These are phyloP conservation scores for Ailurus styani DNA, from an alignment of 2,113 vertebrate species.

Conservation along the genomic window DNA sequence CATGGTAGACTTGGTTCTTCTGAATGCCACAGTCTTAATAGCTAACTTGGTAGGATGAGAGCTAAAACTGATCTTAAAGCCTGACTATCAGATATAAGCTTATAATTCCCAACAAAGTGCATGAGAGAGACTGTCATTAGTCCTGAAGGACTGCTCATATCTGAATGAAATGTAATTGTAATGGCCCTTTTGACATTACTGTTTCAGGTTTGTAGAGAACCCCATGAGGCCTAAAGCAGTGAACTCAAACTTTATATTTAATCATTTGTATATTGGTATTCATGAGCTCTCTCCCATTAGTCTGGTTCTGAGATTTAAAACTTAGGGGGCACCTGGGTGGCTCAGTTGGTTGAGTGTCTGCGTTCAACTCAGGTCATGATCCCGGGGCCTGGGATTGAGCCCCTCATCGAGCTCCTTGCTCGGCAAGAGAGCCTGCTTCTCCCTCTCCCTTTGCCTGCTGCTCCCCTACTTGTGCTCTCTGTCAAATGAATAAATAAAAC, in stretches of 20 bases:
- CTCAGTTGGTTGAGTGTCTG: no score
- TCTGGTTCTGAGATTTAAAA: neutral
- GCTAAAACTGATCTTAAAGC: neutral
- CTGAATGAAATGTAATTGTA: neutral
- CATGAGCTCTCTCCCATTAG: neutral
- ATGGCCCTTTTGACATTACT: neutral
- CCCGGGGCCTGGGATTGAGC: no score
- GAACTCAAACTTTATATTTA: neutral
- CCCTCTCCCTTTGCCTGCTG: no score
- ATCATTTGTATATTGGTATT: neutral
- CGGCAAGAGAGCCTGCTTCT: no score
- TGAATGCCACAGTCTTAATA: neutral
- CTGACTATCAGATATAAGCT: neutral
- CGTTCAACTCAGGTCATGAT: no score
- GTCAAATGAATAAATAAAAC: no score
- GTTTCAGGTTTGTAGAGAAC: neutral
- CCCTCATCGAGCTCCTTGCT: no score
- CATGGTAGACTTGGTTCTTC: neutral
- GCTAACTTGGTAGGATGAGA: neutral
- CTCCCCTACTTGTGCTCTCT: no score
- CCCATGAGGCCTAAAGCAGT: neutral
- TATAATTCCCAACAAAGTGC: neutral
- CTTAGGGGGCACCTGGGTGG: neutral
- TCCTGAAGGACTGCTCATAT: neutral
- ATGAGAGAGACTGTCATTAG: neutral